Evolutionary conservation across 1,140 invertebrate species (phyloP).

Genomic region (Polypedilum vanderplanki): DNA sequence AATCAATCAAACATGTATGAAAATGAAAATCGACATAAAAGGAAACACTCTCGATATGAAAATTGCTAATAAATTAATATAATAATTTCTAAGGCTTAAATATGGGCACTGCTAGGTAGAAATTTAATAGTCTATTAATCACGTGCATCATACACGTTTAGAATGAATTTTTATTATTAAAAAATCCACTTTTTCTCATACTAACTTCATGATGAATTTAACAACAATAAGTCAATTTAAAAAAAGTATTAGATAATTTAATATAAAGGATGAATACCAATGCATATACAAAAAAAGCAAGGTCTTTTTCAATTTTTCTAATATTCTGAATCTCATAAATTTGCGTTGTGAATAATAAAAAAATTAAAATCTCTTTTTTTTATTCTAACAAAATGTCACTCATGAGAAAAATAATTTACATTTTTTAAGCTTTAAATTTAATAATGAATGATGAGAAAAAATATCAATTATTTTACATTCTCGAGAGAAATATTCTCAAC

Average conservation of each 20-base stretch:
- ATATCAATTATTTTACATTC: too few relatives aligned
- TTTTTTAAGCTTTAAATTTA: too few relatives aligned
- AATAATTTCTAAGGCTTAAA: not conserved
- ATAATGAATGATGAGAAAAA: too few relatives aligned
- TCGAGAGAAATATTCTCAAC: not conserved
- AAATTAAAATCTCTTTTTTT: too few relatives aligned
- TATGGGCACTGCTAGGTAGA: not conserved
- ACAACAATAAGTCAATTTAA: constrained; percentile 14
- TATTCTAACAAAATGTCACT: too few relatives aligned
- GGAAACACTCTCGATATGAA: not conserved
- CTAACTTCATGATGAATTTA: not conserved
- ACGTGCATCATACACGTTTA: not conserved
- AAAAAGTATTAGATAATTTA: not conserved
- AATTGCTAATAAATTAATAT: not conserved
- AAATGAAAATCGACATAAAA: not conserved
- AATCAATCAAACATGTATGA: not conserved
- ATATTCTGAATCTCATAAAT: not conserved
- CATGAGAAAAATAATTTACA: too few relatives aligned
- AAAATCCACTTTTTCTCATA: not conserved
- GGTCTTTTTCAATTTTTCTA: not conserved
- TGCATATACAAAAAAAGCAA: not conserved
- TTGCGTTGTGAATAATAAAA: too few relatives aligned
- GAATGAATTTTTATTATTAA: too few relatives aligned
- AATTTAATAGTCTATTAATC: constrained; percentile 14
- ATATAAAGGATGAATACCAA: not conserved